These are phyloP conservation scores for Sphaerophoria rueppellii DNA, from an alignment of 2,888 invertebrate genomes.

Conservation along the genomic window DNA sequence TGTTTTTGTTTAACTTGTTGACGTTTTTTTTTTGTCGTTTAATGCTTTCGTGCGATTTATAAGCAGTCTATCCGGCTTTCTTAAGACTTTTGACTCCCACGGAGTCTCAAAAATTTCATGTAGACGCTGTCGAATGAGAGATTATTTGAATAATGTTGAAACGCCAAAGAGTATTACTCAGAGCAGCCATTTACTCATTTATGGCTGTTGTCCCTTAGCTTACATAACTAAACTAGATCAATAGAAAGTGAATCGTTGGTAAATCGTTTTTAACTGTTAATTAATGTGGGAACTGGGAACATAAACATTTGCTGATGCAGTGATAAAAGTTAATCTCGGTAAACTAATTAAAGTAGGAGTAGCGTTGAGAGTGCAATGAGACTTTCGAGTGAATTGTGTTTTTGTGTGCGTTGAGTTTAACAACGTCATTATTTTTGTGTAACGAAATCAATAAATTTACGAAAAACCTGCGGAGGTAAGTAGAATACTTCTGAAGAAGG, in stretches of 20 bases:
- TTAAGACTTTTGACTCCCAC: background rate
- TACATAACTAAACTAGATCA: conserved; percentile 7
- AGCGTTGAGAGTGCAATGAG: no score
- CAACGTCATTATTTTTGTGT: no score
- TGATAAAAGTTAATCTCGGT: no score
- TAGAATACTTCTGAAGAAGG: no score
- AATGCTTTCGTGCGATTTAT: background rate
- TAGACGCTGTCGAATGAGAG: no score
- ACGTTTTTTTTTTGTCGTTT: background rate
- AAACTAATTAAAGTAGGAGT: no score
- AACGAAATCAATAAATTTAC: no score
- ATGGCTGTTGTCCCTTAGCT: conserved; percentile 1
- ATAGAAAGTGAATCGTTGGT: conserved; percentile 19
- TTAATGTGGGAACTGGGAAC: background rate
- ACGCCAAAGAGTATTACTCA: background rate
- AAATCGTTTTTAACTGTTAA: background rate
- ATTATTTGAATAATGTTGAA: background rate
- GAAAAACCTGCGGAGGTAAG: no score
- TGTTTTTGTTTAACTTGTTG: background rate
- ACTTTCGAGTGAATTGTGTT: no score
- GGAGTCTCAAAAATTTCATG: no score
- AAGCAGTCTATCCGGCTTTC: conserved; percentile 8
- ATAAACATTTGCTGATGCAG: no score
- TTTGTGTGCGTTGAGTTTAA: no score
- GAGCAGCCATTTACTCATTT: background rate